These are phyloP conservation scores for Papilio elwesi DNA, from an alignment of 2,888 invertebrate genomes.

Conservation along the genomic window DNA sequence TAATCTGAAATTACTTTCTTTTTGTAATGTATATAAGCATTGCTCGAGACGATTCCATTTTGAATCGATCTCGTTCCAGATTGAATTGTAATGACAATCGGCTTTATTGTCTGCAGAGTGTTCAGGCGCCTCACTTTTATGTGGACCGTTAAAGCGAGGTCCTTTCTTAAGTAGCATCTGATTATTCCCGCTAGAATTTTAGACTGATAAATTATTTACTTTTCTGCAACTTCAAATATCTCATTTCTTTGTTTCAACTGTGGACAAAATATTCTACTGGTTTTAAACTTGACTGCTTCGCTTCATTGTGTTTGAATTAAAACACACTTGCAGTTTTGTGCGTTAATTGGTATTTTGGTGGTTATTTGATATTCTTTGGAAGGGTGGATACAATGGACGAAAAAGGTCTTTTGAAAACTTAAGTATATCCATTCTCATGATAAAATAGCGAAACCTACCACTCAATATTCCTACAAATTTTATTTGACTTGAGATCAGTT, in stretches of 20 bases:
- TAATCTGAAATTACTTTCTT: not conserved
- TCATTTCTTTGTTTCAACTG: too few species aligned
- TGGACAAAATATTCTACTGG: too few species aligned
- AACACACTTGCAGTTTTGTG: too few species aligned
- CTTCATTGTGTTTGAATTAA: too few species aligned
- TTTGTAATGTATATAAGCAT: not conserved
- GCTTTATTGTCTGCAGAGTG: conserved; percentile 16
- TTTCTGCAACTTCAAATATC: not conserved
- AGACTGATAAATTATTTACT: conserved; percentile 14
- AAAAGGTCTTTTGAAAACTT: too few species aligned
- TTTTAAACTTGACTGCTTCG: too few species aligned
- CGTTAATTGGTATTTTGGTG: too few species aligned
- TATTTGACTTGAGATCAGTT: conserved; percentile 18
- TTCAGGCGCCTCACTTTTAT: conserved; percentile 24
- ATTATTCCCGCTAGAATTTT: conserved; percentile 23
- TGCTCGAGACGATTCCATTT: conserved; percentile 9
- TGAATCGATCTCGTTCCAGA: conserved; percentile 23
- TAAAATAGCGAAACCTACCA: not conserved
- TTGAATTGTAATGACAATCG: conserved; percentile 27
- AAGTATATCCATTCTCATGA: too few species aligned
- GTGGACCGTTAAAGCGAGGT: conserved; percentile 25
- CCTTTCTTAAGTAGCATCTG: conserved; percentile 33
- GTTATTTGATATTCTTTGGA: too few species aligned
- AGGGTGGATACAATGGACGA: too few species aligned
- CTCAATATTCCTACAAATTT: not conserved